Evolutionary conservation across 2,888 invertebrate genomes (phyloP), one percentile per base, ranked within the genome.

Genomic region (Cheilosia vernalis): DNA sequence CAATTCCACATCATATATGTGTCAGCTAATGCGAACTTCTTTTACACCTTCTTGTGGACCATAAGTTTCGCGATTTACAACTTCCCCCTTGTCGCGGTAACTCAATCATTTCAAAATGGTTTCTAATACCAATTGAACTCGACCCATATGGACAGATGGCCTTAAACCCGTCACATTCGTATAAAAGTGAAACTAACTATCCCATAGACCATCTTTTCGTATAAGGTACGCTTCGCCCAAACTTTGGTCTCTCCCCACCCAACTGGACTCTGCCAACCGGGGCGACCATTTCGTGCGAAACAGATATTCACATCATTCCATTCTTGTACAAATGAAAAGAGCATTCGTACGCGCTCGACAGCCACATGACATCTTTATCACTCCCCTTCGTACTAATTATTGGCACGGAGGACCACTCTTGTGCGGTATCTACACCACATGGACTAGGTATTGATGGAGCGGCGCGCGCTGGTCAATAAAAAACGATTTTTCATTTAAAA

Each of bases 401-500:
- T 81, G 82, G 77, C n/a, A n/a, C 63, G 21, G 70, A 56, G 61
- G 81, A 80, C 80, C 44, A 33, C 70, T 63, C 27, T 55, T 30
- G 53, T 17, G 30, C 30, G 40, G 55, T 72, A 53, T 47, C 44
- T 55, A 58, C 21, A 3, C 40, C 27, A 58, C 60, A 15, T 27
- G 6, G 24, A 40, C 24, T 30, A 42, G 47, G 33, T 64, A 58
- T 49, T 24, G 70, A 56, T 56, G 64, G 56, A 19, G 60, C 72
- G 55, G 67, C 27, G 51, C 61, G 27, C 30, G 24, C 47, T 58
- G 76, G 21, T 72, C 67, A 77, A 86, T 73, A 82, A 82, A 82
- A 82, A 86, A 78, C 86, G 49, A 86, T 82, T 82, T 86, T 86
- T 86, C 86, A 86, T 86, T 86, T 86, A 86, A 86, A 21, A 86